Evolutionary conservation across 2,113 vertebrate species (phyloP), one percentile per base, ranked within the genome.

Genomic region (Pluvianellus socialis): DNA sequence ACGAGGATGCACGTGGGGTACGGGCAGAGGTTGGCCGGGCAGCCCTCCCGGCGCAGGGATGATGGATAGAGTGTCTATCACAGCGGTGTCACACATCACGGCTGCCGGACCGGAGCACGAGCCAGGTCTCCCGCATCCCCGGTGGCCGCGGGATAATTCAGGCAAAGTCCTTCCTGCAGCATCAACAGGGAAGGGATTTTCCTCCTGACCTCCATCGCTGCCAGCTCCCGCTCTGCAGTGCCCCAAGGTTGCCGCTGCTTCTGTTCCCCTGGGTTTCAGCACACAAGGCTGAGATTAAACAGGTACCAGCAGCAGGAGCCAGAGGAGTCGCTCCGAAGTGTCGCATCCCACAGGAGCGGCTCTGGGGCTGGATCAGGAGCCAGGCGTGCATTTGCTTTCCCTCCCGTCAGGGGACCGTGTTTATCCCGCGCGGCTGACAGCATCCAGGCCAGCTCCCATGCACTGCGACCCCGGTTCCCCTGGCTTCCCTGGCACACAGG

Each of bases 101-200:
- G 80, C 40, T 61, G 75, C 33, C 0, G 0, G 71, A 20, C 2
- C 8, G 0, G 52, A 16, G 76, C 12, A 7, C 1, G 2, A 12
- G 7, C 5, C 0, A 1, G 38, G 55, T 53, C 30, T 68, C 44
- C 91, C 7, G 0, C 68, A 28, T 20, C 73, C 77, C 87, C 3
- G 2, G 5, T 4, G 8, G 72, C 10, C 0, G 0, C 0, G 2
- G 50, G 92, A 28, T 28, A 4, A 23, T 61, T 6, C 4, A 4
- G 53, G 30, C 9, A 42, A 63, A 68, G 21, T 62, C 73, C 50
- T 45, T 62, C 70, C 79, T 3, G 24, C 55, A 11, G 21, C 38
- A 2, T 2, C 30, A 44, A 9, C 4, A 9, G 9, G 33, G 24
- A 62, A 61, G 12, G 35, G 91, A 24, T 61, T 33, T 53, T 68